Base-by-base conservation (phyloP, 2,113 vertebrate genomes). In the Phaethon lepturus region DNA sequence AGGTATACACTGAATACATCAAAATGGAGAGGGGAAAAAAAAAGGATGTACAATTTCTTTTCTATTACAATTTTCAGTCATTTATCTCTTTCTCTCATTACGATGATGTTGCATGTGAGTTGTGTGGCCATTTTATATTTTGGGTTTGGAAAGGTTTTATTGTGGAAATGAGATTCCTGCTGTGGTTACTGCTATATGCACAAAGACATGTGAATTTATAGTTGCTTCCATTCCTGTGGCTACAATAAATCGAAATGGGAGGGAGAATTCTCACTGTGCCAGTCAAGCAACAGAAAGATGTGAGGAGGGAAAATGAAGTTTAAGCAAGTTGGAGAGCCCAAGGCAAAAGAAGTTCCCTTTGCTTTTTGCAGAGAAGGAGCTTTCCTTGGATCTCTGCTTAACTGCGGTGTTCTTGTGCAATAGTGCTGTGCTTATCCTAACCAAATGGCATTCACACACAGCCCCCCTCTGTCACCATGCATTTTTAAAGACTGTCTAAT, bases 61-160 rank as follows among this genome's bases (percentile, higher is more conserved):
- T 73, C 71, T 92, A 42, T 81, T 49, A 64, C 2, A 52, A 8
- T 89, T 92, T 80, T 53, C n/a, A n/a, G 44, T 82, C 19, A 73
- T 74, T 87, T 91, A 18, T 80, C 69, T 86, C 62, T 83, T 83
- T 86, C 44, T 87, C 47, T 90, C 31, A 26, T 95, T 89, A 33
- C 35, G 18, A 79, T 40, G 22, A 33, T 58, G 55, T 55, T 92
- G 44, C 35, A 47, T 72, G 22, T 87, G 80, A 89, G 62, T 29
- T 45, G 31, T 40, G 38, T 59, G 80, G 38, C 60, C 42, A 38
- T 75, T 94, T 91, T 81, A 7, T 68, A n/a, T 91, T 95, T 93
- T 66, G 62, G 17, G 26, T 88, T 82, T 79, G 80, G 76, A 62
- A 84, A 87, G 18, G 23, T 92, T 92, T 96, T 85, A 53, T 81